Base-by-base conservation (phyloP, 2,888 invertebrate species). In the Phaedon cochleariae region DNA sequence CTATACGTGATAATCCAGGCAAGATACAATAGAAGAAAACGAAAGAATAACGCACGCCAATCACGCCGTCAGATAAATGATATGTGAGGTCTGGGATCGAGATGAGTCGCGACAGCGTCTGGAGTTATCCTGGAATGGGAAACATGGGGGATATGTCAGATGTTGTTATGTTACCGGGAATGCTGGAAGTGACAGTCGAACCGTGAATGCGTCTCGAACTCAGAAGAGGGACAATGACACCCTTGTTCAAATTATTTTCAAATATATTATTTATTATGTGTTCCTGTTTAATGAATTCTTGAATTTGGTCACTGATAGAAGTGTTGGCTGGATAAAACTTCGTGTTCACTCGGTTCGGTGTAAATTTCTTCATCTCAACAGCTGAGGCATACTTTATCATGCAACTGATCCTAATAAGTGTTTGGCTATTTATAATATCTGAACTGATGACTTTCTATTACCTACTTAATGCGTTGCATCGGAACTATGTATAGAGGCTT, bases 51-150 rank as follows among this genome's bases (percentile, higher is more conserved):
- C 59, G 53, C 66, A 76, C 80, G 81, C 81, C 82, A 82, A 81
- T 82, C 82, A 82, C 78, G 79, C 79, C 80, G 79, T 80, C 76
- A 65, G 73, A 71, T 71, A 73, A 72, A 69, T 73, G 73, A 79
- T 81, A 81, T 81, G 79, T 79, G 79, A 80, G 79, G 73, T 74
- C 77, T 76, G 71, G 69, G 74, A 72, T 70, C 73, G 58, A 77
- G 80, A 83, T 81, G 79, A 82, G 81, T 79, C 80, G 80, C 81
- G 83, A 83, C 83, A 82, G 82, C 81, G 81, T 81, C 81, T 81
- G 80, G 79, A 80, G 74, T 77, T 78, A 81, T 81, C 76, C 79
- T 74, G 78, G 79, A 79, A 78, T 77, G 77, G 78, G 77, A 79
- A 77, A 80, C 81, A 80, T 80, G 80, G 82, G 80, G 81, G 79